Evolutionary conservation across 2,888 invertebrate species (phyloP), one percentile per base, ranked within the genome.

Genomic region (Thelaira solivaga): DNA sequence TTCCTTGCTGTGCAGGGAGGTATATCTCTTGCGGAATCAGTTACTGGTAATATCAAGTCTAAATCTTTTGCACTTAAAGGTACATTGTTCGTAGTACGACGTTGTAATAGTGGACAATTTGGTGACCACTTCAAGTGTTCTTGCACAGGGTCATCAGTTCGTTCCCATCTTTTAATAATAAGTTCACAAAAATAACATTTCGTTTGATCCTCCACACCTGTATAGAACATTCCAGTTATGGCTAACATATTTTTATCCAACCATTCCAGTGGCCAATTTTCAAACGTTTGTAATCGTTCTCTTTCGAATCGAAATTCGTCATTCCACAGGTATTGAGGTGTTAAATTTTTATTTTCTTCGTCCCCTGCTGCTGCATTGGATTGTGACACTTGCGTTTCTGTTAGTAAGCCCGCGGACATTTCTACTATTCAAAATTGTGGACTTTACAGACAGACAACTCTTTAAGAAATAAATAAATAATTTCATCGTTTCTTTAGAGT

Each of bases 91-190:
- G 92, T 92, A 31, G 91, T 90, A 39, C 90, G 86, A 34, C 92
- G 91, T 18, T 92, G 90, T 36, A 96, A 88, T 83, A 96, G 94
- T 1, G 94, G 93, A 86, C 97, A 97, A 80, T 92, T 92, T 0
- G 94, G 93, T 20, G 94, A 94, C 93, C 95, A 95, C 55, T 92
- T 91, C 80, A 92, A 90, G 88, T 97, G 97, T 85, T 97, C 96
- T 8, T 90, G 90, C 84, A 93, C 92, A 1, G 96, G 94, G 85
- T 93, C 92, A 88, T 97, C 97, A 16, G 93, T 93, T 77, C 90
- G 91, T 77, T 93, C 92, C 97, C 97, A 97, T 76, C 92, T 90
- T 84, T 93, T 93, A 64, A 96, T 93, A 86, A 95, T 93, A 55
- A 94, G 91, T 80, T 92, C 92, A 87, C 95, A 95, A 87, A 94